Evolutionary conservation across 2,888 invertebrate genomes (phyloP).

Genomic region (Agapostemon virescens): DNA sequence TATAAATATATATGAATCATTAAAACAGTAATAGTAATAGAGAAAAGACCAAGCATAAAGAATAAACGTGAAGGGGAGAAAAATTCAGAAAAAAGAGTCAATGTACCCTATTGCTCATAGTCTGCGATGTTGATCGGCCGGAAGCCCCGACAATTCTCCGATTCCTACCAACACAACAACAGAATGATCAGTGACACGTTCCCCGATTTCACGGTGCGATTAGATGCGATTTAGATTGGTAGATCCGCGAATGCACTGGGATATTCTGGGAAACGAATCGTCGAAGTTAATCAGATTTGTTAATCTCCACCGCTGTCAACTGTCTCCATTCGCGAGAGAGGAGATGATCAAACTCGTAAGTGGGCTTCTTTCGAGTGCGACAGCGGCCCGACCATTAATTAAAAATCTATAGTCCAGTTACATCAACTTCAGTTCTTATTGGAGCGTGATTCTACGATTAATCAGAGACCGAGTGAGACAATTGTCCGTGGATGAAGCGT

Average conservation of each 20-base stretch:
- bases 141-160: slow-evolving; percentile 78
- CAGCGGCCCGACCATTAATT: neutral
- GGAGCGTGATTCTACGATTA: slow-evolving; percentile 24
- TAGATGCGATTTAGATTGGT: slow-evolving; percentile 43
- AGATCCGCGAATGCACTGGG: slow-evolving; percentile 4
- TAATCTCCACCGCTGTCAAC: slow-evolving; percentile 2
- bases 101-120: slow-evolving; percentile 80
- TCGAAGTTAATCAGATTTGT: neutral
- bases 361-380: neutral
- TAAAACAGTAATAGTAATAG: slow-evolving; percentile 41
- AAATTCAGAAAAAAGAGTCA: slow-evolving; percentile 70
- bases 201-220: slow-evolving; percentile 43
- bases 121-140: slow-evolving; percentile 79
- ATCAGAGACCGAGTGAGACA: slow-evolving; percentile 4
- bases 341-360: neutral
- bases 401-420: slow-evolving; percentile 9
- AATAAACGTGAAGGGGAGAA: slow-evolving; percentile 46
- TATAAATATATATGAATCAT: slow-evolving; percentile 38
- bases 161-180: slow-evolving; percentile 79
- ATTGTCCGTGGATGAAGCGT: neutral
- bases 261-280: neutral
- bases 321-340: neutral
- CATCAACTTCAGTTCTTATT: slow-evolving; percentile 15
- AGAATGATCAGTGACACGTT: slow-evolving; percentile 69
- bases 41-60: slow-evolving; percentile 52